A percentile compares a stretch with the other conserved stretches of the same genome.
These are phyloP conservation scores for Indicator maculatus DNA, from an alignment of 2,113 vertebrate genomes.

Conservation along the genomic window DNA sequence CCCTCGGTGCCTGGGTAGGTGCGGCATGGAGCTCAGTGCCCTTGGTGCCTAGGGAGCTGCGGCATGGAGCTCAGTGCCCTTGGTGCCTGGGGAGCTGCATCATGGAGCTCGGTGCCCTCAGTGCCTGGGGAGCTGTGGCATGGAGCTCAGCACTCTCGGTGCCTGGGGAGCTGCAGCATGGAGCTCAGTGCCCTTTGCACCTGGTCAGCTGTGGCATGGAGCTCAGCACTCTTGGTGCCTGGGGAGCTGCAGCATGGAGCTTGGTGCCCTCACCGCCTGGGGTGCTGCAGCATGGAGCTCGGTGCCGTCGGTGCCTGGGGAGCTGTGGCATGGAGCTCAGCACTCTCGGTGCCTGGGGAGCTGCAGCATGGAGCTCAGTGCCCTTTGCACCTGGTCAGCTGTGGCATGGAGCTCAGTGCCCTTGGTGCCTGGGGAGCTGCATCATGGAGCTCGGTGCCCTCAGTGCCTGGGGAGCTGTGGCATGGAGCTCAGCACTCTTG, in stretches of 20 bases:
- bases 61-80: fast-evolving
- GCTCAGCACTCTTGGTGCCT: fast-evolving
- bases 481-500: fast-evolving
- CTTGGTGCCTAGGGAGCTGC: not conserved
- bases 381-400: too few species aligned
- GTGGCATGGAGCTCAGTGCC: too few species aligned
- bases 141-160: fast-evolving
- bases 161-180: fast-evolving
- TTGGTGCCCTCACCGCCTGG: fast-evolving
- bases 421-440: fast-evolving
- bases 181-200: not conserved
- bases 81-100: fast-evolving
- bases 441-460: fast-evolving
- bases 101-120: fast-evolving
- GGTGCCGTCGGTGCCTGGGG: too few species aligned
- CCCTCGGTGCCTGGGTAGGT: fast-evolving
- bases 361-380: too few species aligned
- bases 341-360: too few species aligned
- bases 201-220: fast-evolving
- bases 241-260: too few species aligned
- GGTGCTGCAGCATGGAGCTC: too few species aligned
- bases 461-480: not conserved
- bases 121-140: fast-evolving
- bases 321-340: too few species aligned
- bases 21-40: fast-evolving